A percentile compares a stretch with the other conserved stretches of the same genome.
Evolutionary conservation across 2,113 vertebrate genomes (phyloP).

Genomic region (Tapirus terrestris): DNA sequence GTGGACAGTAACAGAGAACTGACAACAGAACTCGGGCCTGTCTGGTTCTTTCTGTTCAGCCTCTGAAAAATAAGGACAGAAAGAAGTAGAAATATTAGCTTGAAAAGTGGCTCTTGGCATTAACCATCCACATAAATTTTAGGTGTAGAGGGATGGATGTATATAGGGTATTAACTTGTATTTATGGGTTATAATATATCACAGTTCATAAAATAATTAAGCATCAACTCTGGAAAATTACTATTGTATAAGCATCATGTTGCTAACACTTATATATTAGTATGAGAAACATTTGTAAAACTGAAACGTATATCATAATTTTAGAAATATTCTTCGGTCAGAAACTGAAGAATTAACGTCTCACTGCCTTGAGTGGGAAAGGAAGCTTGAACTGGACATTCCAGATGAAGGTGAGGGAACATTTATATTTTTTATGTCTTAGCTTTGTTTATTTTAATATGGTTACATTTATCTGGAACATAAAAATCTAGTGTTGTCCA

Average conservation of each 20-base stretch:
- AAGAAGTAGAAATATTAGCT: not conserved
- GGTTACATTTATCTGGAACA: too few relatives aligned
- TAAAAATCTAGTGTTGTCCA: too few relatives aligned
- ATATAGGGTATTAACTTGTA: not conserved
- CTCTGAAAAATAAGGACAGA: conserved; percentile 15
- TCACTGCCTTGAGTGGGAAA: conserved; percentile 89
- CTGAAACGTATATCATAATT: conserved; percentile 56
- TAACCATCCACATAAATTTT: not conserved
- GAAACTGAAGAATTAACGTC: conserved; percentile 88
- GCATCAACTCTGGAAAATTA: conserved; percentile 19
- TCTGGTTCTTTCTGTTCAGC: not conserved
- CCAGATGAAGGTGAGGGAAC: conserved; percentile 93
- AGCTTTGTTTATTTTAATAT: too few relatives aligned
- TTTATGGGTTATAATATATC: conserved; percentile 14
- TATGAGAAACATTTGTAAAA: not conserved
- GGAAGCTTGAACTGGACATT: conserved; percentile 90
- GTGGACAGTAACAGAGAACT: not conserved
- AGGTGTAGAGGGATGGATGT: not conserved
- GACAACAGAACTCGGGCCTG: not conserved
- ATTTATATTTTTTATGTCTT: not conserved
- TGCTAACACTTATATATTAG: not conserved
- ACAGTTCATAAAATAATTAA: not conserved
- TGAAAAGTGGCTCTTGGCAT: not conserved
- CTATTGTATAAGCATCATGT: not conserved
- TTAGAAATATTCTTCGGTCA: conserved; percentile 87